Evolutionary conservation across 1,140 invertebrate species (phyloP).

Genomic region (Zaprionus lachaisei): DNA sequence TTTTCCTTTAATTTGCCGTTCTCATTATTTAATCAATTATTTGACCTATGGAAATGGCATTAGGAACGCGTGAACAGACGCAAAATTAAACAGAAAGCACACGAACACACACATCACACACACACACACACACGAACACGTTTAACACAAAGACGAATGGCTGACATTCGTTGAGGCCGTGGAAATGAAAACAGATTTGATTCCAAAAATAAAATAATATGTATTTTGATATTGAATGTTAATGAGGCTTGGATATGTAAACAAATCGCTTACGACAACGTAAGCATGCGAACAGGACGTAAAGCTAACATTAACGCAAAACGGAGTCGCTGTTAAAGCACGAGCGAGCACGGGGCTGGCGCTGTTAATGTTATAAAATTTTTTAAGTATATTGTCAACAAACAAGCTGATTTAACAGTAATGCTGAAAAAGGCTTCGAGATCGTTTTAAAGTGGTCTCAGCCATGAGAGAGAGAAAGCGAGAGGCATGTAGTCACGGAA

Average conservation of each 20-base stretch:
- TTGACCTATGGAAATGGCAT: neutral
- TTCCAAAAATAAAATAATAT: conserved; percentile 38
- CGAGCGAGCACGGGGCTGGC: neutral
- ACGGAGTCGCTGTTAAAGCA: neutral
- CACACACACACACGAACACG: neutral
- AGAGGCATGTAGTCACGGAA: neutral
- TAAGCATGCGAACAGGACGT: conserved; percentile 13
- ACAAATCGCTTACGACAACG: conserved; percentile 33
- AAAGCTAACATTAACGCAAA: conserved; percentile 1
- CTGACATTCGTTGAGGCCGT: conserved; percentile 2
- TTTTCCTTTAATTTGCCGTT: neutral
- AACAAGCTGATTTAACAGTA: neutral
- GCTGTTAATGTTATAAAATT: neutral
- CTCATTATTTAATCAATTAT: conserved; percentile 29
- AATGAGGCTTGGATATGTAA: conserved; percentile 40
- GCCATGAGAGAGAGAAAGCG: neutral
- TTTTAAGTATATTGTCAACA: neutral
- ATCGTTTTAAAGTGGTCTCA: neutral
- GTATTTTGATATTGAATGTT: conserved; percentile 31
- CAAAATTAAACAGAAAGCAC: neutral
- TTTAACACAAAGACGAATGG: conserved; percentile 5
- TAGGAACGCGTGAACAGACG: neutral
- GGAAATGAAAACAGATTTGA: conserved; percentile 6
- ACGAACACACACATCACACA: neutral
- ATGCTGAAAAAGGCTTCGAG: neutral